Evolutionary conservation across 2,888 invertebrate genomes (phyloP).

Genomic region (Cephalotes varians): DNA sequence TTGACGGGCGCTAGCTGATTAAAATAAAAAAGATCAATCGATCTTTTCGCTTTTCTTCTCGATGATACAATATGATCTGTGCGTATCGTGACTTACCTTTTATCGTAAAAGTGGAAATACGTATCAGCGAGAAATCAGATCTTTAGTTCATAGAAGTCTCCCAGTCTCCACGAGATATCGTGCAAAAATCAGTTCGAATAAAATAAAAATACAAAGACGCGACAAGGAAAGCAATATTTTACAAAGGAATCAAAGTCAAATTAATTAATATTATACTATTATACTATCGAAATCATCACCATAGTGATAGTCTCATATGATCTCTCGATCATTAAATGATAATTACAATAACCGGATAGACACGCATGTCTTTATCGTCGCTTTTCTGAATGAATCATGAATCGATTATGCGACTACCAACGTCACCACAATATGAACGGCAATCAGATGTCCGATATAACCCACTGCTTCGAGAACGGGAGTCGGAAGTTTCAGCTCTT

Average conservation of each 20-base stretch:
- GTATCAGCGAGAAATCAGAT: slow-evolving; percentile 7
- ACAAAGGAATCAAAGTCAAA: background rate
- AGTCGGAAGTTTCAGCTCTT: slow-evolving; percentile 55
- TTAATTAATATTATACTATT: slow-evolving; percentile 62
- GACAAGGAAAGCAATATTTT: slow-evolving; percentile 13
- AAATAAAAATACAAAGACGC: background rate
- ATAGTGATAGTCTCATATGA: slow-evolving; percentile 23
- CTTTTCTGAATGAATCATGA: slow-evolving; percentile 58
- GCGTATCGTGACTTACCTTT: slow-evolving; percentile 61
- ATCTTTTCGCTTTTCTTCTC: background rate
- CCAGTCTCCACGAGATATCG: background rate
- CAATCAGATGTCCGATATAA: slow-evolving; percentile 57
- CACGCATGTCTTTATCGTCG: slow-evolving; percentile 61
- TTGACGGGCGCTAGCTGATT: slow-evolving; percentile 64
- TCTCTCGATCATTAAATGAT: slow-evolving; percentile 54
- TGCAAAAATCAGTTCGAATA: slow-evolving; percentile 1
- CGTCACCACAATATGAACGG: slow-evolving; percentile 55
- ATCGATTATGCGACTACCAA: slow-evolving; percentile 63
- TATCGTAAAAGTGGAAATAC: slow-evolving; percentile 62
- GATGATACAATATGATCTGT: background rate
- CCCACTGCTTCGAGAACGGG: slow-evolving; percentile 61
- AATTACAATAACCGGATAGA: slow-evolving; percentile 58
- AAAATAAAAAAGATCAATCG: slow-evolving; percentile 51
- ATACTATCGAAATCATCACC: slow-evolving; percentile 41
- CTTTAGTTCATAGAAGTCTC: background rate